phyloP scores from a whole-genome alignment of 92 coral and sea anemone genomes.

The Bergia sp. region DNA sequence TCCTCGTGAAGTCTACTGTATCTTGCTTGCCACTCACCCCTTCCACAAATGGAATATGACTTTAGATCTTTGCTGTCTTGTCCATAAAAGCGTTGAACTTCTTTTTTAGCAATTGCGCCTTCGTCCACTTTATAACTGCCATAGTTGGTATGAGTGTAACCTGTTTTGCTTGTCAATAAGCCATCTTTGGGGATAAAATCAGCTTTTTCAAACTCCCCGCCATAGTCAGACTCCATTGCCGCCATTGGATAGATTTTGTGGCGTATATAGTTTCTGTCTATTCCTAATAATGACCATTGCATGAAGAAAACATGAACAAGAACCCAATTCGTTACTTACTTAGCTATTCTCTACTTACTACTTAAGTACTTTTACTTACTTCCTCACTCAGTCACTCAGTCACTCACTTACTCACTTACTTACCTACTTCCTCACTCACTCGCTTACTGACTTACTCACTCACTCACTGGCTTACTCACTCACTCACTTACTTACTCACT shows the following conservation, averaged over 20 bases:
- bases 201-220: background rate
- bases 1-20: slow-evolving; percentile 59
- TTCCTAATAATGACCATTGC: background rate
- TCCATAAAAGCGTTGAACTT: background rate
- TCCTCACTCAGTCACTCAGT: no score
- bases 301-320: background rate
- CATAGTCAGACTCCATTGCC: background rate
- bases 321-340: background rate
- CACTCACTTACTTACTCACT: no score
- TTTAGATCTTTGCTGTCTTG: background rate
- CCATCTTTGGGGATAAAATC: background rate
- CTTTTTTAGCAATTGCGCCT: background rate
- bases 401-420: no score
- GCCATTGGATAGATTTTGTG: background rate
- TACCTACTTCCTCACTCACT: no score
- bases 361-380: no score
- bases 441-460: no score
- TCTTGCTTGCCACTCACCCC: slow-evolving; percentile 59
- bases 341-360: no score
- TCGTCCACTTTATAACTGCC: background rate
- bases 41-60: background rate
- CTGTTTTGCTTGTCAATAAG: background rate
- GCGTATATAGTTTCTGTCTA: background rate
- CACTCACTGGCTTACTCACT: no score
- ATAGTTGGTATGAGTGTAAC: background rate